These are phyloP conservation scores for Leucoraja ocellata DNA, from an alignment of 2,797 vertebrate species.

Conservation along the genomic window DNA sequence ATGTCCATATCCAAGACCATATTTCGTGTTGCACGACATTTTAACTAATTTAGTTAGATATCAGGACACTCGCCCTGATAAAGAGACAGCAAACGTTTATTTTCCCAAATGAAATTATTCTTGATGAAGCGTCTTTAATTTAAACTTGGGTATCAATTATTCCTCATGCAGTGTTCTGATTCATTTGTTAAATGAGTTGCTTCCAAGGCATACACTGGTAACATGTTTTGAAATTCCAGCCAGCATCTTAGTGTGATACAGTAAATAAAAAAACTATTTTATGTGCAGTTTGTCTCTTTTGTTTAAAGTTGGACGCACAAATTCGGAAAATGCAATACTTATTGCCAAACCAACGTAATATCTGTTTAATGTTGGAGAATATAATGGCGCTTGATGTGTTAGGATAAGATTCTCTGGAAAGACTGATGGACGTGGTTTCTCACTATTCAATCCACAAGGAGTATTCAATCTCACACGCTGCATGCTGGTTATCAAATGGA, in stretches of 20 bases:
- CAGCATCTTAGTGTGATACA: not conserved
- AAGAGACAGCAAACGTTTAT: not conserved
- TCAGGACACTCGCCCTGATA: not conserved
- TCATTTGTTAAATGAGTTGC: not conserved
- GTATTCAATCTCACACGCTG: not conserved
- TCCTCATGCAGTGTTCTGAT: not conserved
- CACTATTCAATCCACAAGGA: not conserved
- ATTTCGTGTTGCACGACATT: not conserved
- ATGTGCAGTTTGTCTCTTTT: not conserved
- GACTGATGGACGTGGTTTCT: not conserved
- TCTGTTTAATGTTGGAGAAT: not conserved
- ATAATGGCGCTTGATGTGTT: not conserved
- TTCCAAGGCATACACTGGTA: not conserved
- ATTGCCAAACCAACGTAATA: not conserved
- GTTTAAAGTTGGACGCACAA: not conserved
- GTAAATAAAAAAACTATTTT: not conserved
- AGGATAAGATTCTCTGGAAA: not conserved
- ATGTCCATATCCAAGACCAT: not conserved
- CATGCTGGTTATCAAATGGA: not conserved
- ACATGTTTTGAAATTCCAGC: not conserved
- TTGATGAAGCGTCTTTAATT: not conserved
- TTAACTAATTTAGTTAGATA: not conserved
- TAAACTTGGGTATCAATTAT: not conserved
- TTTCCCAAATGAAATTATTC: not conserved
- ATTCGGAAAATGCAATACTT: not conserved